Evolutionary conservation across 2,113 vertebrate genomes (phyloP).

Genomic region (Nothocercus julius): DNA sequence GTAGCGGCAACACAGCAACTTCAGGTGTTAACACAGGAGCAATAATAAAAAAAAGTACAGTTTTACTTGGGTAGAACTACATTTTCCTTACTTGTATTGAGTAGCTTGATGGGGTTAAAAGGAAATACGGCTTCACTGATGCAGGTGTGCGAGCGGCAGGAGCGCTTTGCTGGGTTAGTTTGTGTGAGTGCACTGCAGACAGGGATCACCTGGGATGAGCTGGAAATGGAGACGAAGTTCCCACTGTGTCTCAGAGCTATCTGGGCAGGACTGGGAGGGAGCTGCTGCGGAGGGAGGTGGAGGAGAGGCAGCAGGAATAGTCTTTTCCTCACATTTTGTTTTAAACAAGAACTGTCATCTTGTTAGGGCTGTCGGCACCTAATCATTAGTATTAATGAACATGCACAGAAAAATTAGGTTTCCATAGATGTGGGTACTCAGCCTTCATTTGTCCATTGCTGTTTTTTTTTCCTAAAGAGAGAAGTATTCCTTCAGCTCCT

Average conservation of each 20-base stretch:
- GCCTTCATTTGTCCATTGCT: background rate
- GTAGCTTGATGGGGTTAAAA: background rate
- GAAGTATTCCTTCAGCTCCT: conserved; percentile 36
- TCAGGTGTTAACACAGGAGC: background rate
- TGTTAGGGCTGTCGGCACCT: conserved; percentile 43
- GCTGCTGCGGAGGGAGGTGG: background rate
- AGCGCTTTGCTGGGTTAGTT: background rate
- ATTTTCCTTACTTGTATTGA: background rate
- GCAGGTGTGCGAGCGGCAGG: background rate
- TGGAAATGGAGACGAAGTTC: background rate
- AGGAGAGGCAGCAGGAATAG: background rate
- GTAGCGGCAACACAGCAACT: background rate
- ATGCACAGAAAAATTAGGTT: background rate
- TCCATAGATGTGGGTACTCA: background rate
- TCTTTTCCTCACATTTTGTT: conserved; percentile 16
- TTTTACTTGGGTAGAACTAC: background rate
- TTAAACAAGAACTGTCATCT: conserved; percentile 22
- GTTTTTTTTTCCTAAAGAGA: conserved; percentile 10
- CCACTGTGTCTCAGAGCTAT: background rate
- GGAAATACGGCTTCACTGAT: background rate
- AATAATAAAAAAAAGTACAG: background rate
- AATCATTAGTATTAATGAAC: conserved; percentile 57
- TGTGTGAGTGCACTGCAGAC: background rate
- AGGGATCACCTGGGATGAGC: background rate
- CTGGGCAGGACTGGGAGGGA: background rate